These are phyloP conservation scores for Caenorhabditis wallacei DNA, from an alignment of 2,888 invertebrate genomes.

Conservation along the genomic window DNA sequence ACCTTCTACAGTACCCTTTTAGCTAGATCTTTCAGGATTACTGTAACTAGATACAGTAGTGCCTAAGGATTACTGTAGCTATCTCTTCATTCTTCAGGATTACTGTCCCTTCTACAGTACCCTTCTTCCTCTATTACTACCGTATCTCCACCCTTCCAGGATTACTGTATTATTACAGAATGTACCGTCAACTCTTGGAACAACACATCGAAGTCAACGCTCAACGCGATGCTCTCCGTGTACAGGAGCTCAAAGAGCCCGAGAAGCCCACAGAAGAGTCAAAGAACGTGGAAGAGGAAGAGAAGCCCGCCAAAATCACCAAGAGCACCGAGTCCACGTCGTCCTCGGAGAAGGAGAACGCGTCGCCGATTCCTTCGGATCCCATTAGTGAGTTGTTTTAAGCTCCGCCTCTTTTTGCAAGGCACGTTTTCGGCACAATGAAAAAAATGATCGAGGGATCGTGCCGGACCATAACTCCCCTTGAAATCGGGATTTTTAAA, in stretches of 20 bases:
- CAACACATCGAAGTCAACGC: slow-evolving; percentile 46
- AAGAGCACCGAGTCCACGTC: slow-evolving; percentile 2
- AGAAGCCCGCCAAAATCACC: neutral
- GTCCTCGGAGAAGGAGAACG: slow-evolving; percentile 59
- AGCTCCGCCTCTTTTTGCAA: no score
- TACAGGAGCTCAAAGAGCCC: slow-evolving; percentile 9
- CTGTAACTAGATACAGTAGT: no score
- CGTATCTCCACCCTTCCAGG: no score
- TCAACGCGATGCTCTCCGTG: slow-evolving; percentile 13
- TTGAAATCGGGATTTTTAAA: no score
- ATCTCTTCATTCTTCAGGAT: no score
- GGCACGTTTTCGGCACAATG: no score
- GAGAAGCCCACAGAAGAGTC: neutral
- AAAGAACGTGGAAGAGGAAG: neutral
- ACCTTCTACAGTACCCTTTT: no score
- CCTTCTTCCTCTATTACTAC: neutral
- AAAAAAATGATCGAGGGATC: no score
- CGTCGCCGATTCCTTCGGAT: slow-evolving; percentile 26
- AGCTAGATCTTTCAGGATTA: no score
- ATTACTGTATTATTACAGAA: slow-evolving; percentile 1
- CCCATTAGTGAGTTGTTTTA: slow-evolving; percentile 45
- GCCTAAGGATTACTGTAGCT: no score
- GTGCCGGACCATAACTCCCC: no score
- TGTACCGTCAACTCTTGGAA: slow-evolving; percentile 57
- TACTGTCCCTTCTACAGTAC: neutral